phyloP scores from a whole-genome alignment of 2,797 vertebrate genomes.

The Euphonia xanthogaster region DNA sequence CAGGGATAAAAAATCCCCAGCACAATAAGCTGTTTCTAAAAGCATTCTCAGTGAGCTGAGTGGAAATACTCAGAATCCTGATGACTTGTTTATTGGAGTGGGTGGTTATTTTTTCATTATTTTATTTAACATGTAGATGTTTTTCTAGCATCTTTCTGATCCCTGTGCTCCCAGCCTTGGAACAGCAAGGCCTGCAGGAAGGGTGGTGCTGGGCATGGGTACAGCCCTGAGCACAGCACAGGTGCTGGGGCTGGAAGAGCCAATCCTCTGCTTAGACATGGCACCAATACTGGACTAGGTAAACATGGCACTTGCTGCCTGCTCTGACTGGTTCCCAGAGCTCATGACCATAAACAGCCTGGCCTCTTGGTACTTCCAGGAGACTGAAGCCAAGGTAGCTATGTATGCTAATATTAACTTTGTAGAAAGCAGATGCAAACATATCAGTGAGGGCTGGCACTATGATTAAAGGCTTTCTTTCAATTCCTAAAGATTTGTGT shows the following conservation, averaged over 20 bases:
- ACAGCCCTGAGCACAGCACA: neutral
- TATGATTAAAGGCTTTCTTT: neutral
- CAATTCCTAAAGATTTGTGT: neutral
- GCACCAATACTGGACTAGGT: neutral
- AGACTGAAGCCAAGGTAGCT: slow-evolving; percentile 18
- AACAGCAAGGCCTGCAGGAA: neutral
- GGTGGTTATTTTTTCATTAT: neutral
- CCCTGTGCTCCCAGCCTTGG: neutral
- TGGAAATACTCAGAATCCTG: neutral
- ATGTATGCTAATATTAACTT: neutral
- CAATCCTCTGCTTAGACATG: neutral
- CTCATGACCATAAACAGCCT: neutral
- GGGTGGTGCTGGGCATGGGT: neutral
- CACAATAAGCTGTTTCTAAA: neutral
- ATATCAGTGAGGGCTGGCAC: neutral
- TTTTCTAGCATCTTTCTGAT: neutral
- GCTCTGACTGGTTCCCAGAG: neutral
- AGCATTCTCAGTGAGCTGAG: neutral
- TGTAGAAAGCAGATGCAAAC: slow-evolving; percentile 2
- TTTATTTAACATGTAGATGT: neutral
- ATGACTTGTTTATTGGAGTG: neutral
- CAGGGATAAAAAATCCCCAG: neutral
- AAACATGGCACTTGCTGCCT: neutral
- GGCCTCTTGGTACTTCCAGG: neutral
- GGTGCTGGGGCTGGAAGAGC: neutral